phyloP scores from a whole-genome alignment of 2,797 vertebrate genomes.

The Enteromius anoplus region DNA sequence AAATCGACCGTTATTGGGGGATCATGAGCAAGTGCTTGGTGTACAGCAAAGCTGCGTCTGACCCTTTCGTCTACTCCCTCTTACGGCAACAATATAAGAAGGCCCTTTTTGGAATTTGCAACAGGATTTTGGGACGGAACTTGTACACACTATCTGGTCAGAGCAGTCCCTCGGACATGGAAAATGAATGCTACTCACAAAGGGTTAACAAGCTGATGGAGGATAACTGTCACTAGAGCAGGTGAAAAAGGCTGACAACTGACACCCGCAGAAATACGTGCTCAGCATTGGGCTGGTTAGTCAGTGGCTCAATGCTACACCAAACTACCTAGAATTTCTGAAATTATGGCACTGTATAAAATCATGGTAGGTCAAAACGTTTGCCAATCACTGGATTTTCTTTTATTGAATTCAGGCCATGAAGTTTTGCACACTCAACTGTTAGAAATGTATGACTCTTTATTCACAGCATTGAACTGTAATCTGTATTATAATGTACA shows the following conservation, averaged over 20 bases:
- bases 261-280: conserved; percentile 3
- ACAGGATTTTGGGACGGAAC: conserved; percentile 74
- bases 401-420: neutral
- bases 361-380: neutral
- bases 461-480: neutral
- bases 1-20: conserved; percentile 80
- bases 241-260: neutral
- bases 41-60: conserved; percentile 81
- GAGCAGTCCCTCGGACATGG: conserved; percentile 78
- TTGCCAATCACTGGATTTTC: conserved; percentile 25
- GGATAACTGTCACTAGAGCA: neutral
- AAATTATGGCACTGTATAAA: neutral
- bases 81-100: conserved; percentile 82
- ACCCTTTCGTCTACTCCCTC: conserved; percentile 82
- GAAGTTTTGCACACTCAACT: conserved; percentile 23
- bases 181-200: conserved; percentile 72
- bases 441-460: neutral
- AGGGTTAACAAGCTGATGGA: conserved; percentile 64
- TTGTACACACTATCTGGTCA: conserved; percentile 72
- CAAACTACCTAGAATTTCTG: conserved; percentile 1
- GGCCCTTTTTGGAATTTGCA: conserved; percentile 75
- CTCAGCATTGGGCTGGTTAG: neutral
- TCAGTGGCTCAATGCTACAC: neutral
- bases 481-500: conserved; percentile 20
- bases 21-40: conserved; percentile 81